Percentiles rank a stretch among this genome's conserved stretches.
Conservation (phyloP, 2,113 vertebrate species). For the Microtus pennsylvanicus region DNA sequence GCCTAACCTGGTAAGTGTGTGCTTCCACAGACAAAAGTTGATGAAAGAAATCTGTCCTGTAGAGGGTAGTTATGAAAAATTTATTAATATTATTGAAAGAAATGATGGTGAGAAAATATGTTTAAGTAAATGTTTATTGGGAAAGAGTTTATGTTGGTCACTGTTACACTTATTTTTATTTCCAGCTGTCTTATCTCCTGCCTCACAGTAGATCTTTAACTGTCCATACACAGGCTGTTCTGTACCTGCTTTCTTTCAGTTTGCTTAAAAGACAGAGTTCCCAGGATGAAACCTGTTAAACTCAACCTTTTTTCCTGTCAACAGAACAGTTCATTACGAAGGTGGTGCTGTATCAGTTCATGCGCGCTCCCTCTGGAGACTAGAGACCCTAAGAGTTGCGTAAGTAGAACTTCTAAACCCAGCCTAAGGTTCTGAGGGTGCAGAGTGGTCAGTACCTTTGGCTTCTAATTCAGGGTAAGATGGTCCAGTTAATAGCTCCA, state of each 20-base stretch:
- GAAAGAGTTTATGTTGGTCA: not conserved
- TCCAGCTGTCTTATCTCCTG: not conserved
- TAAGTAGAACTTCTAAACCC: conserved; percentile 87
- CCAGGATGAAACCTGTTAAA: not conserved
- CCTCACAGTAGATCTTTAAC: not conserved
- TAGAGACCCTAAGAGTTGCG: conserved; percentile 97
- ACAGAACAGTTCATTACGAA: conserved; percentile 96
- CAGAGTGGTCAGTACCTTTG: fast-evolving
- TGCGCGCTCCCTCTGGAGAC: conserved; percentile 96
- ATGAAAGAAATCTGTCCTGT: not conserved
- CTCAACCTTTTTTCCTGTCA: conserved; percentile 51
- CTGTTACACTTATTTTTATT: conserved; percentile 9
- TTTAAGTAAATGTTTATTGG: not conserved
- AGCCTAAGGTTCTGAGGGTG: fast-evolving
- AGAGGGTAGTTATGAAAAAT: not conserved
- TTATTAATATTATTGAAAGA: not conserved
- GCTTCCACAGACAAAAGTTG: not conserved
- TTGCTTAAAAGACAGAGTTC: not conserved
- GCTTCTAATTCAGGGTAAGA: not conserved
- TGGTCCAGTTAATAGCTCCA: no score
- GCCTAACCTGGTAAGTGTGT: not conserved
- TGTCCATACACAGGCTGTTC: not conserved
- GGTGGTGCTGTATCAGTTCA: conserved; percentile 96
- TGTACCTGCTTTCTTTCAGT: not conserved
- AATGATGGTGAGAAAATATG: not conserved